Evolutionary conservation across 1,140 invertebrate species (phyloP), one percentile per base, ranked within the genome.

Genomic region (Papilio xuthus): DNA sequence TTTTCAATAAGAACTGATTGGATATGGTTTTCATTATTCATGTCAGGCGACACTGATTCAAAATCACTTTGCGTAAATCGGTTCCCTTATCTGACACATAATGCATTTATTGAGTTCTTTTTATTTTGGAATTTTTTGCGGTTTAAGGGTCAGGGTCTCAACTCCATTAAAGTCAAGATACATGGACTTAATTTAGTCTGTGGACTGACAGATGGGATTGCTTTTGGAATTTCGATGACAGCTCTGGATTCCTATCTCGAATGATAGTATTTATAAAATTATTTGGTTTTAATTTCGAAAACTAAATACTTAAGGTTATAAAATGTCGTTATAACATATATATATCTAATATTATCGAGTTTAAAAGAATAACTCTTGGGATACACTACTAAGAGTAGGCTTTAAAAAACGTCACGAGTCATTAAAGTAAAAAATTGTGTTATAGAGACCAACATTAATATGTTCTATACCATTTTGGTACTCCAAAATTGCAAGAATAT

Each of bases 1-100:
- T 23, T 60, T 26, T 53, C 28, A 76, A 76, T 60, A 60, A 41
- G 53, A 60, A 32, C 32, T 76, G 74, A 76, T 76, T 56, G 53
- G 26, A 75, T 41, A 60, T 76, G 26, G n/a, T 41, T 63, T 41
- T 53, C 82, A 86, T 86, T 80, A 85, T 81, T 86, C 82, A 82
- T 80, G 56, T 77, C 75, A 42, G 80, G 67, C 56, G 75, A 80
- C 77, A 82, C 78, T 63, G 74, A 76, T 79, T 83, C 56, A 53
- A 80, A 85, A 86, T 85, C 85, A 85, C 82, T 90, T 85, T 84
- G 82, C 81, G 84, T 85, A 88, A 85, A 89, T 85, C 80, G 73
- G 44, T 63, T 20, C 50, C 78, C 80, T 86, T 86, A 87, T 89
- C 88, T 80, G 60, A 28, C 44, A 44, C 79, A 79, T 79, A 81